Conservation (phyloP, 2,113 vertebrate species). For the Vanacampus margaritifer region DNA sequence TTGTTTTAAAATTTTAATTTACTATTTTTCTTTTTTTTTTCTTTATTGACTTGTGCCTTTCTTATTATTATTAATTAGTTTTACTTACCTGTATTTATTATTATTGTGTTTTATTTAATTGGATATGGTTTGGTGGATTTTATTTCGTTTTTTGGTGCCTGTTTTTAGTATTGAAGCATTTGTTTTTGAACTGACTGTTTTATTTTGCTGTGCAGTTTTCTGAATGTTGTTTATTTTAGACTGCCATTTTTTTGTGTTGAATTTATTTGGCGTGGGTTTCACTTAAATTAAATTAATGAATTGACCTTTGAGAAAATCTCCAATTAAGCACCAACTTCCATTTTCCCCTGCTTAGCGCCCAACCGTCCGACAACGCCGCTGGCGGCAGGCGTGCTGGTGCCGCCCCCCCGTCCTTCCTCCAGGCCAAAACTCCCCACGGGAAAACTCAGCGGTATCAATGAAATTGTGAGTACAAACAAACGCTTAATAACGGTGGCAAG, state of each 20-base stretch:
- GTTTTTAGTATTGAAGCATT: no score
- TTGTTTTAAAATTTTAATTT: no score
- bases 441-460: constrained; percentile 93
- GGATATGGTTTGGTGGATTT: no score
- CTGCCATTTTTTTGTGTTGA: constrained; percentile 19
- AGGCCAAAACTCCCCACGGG: constrained; percentile 87
- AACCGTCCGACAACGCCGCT: constrained; percentile 86
- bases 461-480: constrained; percentile 81
- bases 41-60: no score
- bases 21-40: no score
- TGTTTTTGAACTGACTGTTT: no score
- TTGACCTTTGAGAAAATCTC: not conserved
- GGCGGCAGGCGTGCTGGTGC: constrained; percentile 83
- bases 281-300: not conserved
- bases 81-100: no score
- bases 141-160: no score
- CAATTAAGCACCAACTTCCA: constrained; percentile 5
- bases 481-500: accelerated
- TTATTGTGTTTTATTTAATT: no score
- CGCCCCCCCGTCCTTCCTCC: constrained; percentile 91
- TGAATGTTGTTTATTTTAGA: not conserved
- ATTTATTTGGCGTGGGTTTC: constrained; percentile 10
- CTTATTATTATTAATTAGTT: no score
- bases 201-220: not conserved
- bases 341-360: constrained; percentile 57